Conservation (phyloP, 1,140 invertebrate species). For the Batillaria attramentaria region DNA sequence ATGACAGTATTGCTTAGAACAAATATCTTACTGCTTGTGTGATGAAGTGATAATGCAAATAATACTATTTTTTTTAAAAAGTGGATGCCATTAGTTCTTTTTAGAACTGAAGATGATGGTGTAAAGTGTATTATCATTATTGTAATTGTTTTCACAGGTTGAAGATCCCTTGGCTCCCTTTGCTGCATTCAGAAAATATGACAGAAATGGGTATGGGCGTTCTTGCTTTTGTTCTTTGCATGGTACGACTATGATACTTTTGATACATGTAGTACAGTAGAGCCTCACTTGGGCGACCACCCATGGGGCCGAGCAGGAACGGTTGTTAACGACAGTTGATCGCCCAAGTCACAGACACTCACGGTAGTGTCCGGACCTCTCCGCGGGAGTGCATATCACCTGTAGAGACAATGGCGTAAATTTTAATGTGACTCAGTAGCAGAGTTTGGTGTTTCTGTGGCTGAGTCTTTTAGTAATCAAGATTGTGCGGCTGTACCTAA, state of each 20-base stretch:
- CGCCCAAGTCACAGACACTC: not conserved
- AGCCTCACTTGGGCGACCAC: no score
- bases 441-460: no score
- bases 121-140: conserved; percentile 1
- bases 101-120: not conserved
- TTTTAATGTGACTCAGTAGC: no score
- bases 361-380: no score
- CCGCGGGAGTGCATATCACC: not conserved
- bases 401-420: no score
- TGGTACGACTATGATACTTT: not conserved
- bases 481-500: no score
- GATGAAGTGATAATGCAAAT: not conserved
- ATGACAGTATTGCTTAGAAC: not conserved
- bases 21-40: not conserved
- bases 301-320: no score
- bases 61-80: not conserved
- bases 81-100: not conserved
- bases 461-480: no score
- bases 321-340: no score
- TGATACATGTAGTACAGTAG: no score
- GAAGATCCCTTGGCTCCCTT: conserved; percentile 60
- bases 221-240: not conserved
- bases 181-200: conserved; percentile 63
- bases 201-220: conserved; percentile 65
- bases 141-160: conserved; percentile 50